Percentiles rank a stretch among this genome's conserved stretches.
Evolutionary conservation across 2,888 invertebrate species (phyloP).

Genomic region (Coleophora deauratella): DNA sequence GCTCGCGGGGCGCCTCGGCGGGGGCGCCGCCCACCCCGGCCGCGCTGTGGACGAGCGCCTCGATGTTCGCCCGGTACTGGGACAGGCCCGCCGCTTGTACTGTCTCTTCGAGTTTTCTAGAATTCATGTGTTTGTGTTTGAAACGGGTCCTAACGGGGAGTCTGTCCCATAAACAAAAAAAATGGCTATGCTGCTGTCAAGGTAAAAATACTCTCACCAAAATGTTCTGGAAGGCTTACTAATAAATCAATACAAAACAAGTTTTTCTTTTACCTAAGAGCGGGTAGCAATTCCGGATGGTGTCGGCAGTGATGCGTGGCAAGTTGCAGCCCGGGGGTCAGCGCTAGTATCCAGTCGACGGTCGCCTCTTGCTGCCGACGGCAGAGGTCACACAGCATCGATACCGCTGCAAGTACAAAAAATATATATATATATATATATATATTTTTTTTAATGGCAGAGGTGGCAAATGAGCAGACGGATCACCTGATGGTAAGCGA

Average conservation of each 20-base stretch:
- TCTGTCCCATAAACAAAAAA: too few relatives aligned
- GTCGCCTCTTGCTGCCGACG: conserved; percentile 18
- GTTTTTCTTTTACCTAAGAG: conserved; percentile 37
- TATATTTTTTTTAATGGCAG: too few relatives aligned
- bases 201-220: too few relatives aligned
- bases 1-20: conserved; percentile 19
- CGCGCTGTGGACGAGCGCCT: conserved; percentile 50
- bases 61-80: conserved; percentile 55
- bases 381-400: conserved; percentile 47
- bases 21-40: conserved; percentile 18
- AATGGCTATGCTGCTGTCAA: too few relatives aligned
- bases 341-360: conserved; percentile 38
- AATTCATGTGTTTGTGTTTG: too few relatives aligned
- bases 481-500: too few relatives aligned
- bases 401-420: conserved; percentile 40
- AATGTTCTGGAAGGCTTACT: too few relatives aligned
- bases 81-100: conserved; percentile 44
- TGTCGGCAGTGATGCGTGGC: conserved; percentile 51
- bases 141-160: too few relatives aligned
- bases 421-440: too few relatives aligned
- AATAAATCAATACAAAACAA: too few relatives aligned
- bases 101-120: conserved; percentile 57
- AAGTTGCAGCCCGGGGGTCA: conserved; percentile 56
- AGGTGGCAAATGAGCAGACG: too few relatives aligned
- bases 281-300: conserved; percentile 49